phyloP scores from a whole-genome alignment of 2,888 invertebrate species.

The Lochmaea crataegi region DNA sequence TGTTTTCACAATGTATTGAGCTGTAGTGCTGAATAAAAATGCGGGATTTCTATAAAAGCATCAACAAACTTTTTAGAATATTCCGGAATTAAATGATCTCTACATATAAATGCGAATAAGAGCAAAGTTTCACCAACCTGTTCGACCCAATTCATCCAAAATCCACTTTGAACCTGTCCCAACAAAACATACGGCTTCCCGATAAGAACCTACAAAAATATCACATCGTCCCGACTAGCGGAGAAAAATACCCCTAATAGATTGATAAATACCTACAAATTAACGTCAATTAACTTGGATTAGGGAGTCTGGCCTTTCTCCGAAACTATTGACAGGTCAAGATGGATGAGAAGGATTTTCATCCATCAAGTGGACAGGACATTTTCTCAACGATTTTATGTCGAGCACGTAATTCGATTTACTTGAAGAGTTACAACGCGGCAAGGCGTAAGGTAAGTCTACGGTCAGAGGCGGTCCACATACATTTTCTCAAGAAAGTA shows the following conservation, averaged over 20 bases:
- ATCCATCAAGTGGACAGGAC: conserved; percentile 57
- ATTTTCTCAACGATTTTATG: conserved; percentile 49
- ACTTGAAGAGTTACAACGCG: conserved; percentile 28
- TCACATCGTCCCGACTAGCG: not conserved
- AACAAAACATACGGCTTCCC: conserved; percentile 20
- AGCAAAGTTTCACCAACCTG: not conserved
- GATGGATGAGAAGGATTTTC: conserved; percentile 57
- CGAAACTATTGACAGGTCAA: conserved; percentile 56
- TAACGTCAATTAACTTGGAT: conserved; percentile 59
- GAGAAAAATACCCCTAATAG: conserved; percentile 42
- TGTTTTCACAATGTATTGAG: conserved; percentile 11
- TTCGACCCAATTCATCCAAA: not conserved
- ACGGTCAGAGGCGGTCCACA: not conserved
- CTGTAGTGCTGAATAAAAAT: no score
- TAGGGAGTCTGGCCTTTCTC: conserved; percentile 55
- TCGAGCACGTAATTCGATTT: conserved; percentile 50
- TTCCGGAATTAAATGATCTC: not conserved
- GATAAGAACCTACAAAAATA: conserved; percentile 17
- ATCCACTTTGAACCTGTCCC: conserved; percentile 9
- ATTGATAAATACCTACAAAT: conserved; percentile 60
- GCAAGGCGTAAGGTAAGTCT: conserved; percentile 12
- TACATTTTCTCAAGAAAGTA: no score
- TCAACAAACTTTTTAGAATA: not conserved
- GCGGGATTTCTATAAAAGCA: not conserved
- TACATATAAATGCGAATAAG: no score